Base-by-base conservation (phyloP, 1,140 invertebrate genomes). In the Ostrea denselamellosa region DNA sequence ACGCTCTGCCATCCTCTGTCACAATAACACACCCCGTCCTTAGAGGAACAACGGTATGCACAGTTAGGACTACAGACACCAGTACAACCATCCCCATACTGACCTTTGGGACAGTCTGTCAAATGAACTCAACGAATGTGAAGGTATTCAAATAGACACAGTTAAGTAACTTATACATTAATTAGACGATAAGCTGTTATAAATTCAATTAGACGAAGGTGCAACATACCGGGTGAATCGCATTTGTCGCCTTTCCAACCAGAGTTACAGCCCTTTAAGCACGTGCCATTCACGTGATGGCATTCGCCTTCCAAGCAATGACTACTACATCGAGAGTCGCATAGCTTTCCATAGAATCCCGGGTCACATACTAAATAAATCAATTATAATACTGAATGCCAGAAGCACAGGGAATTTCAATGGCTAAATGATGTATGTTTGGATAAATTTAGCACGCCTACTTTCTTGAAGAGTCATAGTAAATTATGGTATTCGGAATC, bases 231-330 rank as follows among this genome's bases (percentile, higher is more conserved):
- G 2, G 68, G 68, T 62, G 44, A 19, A 25, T 56, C 53, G 22
- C 83, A 85, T 58, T 85, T 85, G 22, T 85, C 53, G 28, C 53
- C 83, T 17, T 62, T 85, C 53, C 56, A 85, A 25, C 53, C 83
- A 9, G 83, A 8, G n/a, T 34, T 54, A 62, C 83, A 85, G 19
- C 83, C 83, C 7, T 25, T 56, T 0, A 85, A 10, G 17, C 83
- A 85, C n/a, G 83, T 58, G 53, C 83, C 83, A 62, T 85, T 85
- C 19, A 34, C 54, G 83, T 85, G 83, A 34, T 85, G 52, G 34
- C 83, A 85, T 1, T 19, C 17, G 10, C 28, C 54, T 9, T 85
- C 14, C 4, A 54, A 22, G 17, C 53, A 54, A 25, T 54, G 53
- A 34, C 10, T 56, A 28, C 83, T 62, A 62, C 83, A 85, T 62